Conservation (phyloP, 1,140 invertebrate genomes). For the Brachionus asplanchnoidis region DNA sequence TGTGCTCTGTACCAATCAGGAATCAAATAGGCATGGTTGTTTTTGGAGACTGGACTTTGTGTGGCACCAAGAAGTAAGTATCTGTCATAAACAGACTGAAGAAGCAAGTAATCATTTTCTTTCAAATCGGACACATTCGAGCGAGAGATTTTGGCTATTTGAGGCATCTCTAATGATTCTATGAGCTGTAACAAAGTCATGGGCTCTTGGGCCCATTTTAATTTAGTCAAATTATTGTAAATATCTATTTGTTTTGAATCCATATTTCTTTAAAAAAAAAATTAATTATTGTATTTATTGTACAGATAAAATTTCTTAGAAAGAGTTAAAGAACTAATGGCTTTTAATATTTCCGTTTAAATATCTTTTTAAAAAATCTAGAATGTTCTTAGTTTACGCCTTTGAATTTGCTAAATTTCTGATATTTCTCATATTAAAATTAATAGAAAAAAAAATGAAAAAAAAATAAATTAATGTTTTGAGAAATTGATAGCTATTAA, state of each 20-base stretch:
- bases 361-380: neutral
- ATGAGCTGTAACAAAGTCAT: conserved; percentile 35
- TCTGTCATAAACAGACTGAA: conserved; percentile 37
- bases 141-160: conserved; percentile 9
- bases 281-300: neutral
- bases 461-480: neutral
- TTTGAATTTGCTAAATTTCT: neutral
- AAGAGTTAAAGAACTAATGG: no score
- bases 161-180: conserved; percentile 31
- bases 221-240: neutral
- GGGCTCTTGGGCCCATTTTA: conserved; percentile 37
- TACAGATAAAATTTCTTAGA: neutral
- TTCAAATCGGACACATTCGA: conserved; percentile 15
- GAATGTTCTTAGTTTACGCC: neutral
- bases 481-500: conserved; percentile 14
- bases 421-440: neutral
- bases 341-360: no score
- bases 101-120: conserved; percentile 29
- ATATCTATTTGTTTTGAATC: conserved; percentile 15
- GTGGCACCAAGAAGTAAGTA: conserved; percentile 19
- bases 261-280: neutral
- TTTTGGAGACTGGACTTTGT: neutral
- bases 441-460: neutral
- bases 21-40: conserved; percentile 24
- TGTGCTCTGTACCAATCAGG: conserved; percentile 42